phyloP scores from a whole-genome alignment of 2,113 vertebrate species.

The Labeo rohita region DNA sequence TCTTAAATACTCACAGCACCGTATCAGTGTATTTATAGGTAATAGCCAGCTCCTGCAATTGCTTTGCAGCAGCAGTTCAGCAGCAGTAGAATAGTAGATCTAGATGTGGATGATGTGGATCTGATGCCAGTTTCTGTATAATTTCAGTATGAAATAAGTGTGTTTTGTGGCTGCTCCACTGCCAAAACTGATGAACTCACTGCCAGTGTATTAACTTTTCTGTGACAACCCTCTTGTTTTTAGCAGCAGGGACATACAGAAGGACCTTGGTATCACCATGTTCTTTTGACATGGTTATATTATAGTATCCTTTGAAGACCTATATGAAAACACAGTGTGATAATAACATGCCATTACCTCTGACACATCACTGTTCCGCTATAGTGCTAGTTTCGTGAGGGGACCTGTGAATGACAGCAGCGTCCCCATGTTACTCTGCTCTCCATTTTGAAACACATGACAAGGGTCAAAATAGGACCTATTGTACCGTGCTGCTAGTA shows the following conservation, averaged over 20 bases:
- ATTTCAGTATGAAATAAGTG: neutral
- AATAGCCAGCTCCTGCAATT: too few relatives aligned
- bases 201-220: neutral
- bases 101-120: neutral
- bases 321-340: neutral
- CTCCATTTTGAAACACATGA: neutral
- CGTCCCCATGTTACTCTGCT: neutral
- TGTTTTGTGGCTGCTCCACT: neutral
- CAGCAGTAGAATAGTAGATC: too few relatives aligned
- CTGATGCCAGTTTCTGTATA: neutral
- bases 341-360: neutral
- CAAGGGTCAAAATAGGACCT: neutral
- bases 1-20: too few relatives aligned
- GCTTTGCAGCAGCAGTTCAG: too few relatives aligned
- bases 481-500: neutral
- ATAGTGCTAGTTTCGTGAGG: neutral
- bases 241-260: neutral
- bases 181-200: neutral
- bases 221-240: neutral
- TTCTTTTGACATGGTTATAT: neutral
- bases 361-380: neutral
- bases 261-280: neutral
- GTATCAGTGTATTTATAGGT: too few relatives aligned
- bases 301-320: neutral
- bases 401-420: neutral